Conservation (phyloP, 2,797 vertebrate species). For the Eutrigla gurnardus region DNA sequence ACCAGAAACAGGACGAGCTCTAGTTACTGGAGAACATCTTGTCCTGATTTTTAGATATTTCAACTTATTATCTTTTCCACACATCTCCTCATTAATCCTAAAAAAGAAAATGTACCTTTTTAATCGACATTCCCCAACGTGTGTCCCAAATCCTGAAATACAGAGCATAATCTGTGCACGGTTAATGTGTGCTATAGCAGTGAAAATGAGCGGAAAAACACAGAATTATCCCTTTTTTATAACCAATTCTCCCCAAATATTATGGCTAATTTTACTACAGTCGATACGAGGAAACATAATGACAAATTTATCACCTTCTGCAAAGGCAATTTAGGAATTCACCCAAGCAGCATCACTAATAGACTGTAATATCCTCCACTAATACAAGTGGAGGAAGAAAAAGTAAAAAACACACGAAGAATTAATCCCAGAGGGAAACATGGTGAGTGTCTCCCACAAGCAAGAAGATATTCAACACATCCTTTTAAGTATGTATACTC, state of each 20-base stretch:
- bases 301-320: conserved; percentile 36
- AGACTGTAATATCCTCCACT: conserved; percentile 29
- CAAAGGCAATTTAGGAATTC: conserved; percentile 21
- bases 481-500: conserved; percentile 42
- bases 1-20: not conserved
- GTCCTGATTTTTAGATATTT: not conserved
- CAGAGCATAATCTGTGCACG: not conserved
- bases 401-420: conserved; percentile 33
- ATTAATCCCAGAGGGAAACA: conserved; percentile 54
- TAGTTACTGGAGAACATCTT: conserved; percentile 10
- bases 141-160: not conserved
- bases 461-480: conserved; percentile 44
- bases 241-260: conserved; percentile 16
- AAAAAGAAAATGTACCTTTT: not conserved
- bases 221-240: not conserved
- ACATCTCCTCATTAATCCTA: not conserved
- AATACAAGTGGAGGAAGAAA: conserved; percentile 47
- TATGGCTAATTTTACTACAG: conserved; percentile 18
- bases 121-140: not conserved
- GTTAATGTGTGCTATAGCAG: not conserved
- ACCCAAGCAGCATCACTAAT: conserved; percentile 42
- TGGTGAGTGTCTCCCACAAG: conserved; percentile 56
- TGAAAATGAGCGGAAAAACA: conserved; percentile 2
- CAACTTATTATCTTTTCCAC: not conserved
- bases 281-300: conserved; percentile 21